Base-by-base conservation (phyloP, 1,140 invertebrate species). In the Sesamia nonagrioides region DNA sequence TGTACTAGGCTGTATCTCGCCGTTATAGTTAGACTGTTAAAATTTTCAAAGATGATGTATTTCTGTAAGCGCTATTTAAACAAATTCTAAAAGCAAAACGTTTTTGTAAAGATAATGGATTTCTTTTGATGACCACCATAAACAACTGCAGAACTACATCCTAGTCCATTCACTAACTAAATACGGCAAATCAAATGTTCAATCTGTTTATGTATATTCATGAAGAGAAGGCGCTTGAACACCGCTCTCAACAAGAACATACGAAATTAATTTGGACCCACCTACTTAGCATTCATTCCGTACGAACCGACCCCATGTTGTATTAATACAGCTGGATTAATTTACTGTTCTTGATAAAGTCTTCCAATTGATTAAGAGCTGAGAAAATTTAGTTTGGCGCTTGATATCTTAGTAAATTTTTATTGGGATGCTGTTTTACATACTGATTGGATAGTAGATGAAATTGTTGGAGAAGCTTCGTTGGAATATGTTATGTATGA, bases 231-330 rank as follows among this genome's bases (percentile, higher is more conserved):
- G 18, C 52, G 27, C 18, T 33, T 45, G 35, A 58, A 45, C 72
- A 17, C 27, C 45, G 72, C 56, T 79, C 78, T 76, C 78, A 78
- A 82, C 82, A 80, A 79, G 82, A 78, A 66, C 56, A 54, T 54
- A 68, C 48, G 77, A 81, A 84, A 82, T 85, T 85, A 85, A 86
- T 85, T 83, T 83, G 72, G 72, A 61, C 75, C 77, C 61, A 48
- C 48, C 82, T 84, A 82, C 82, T 86, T 85, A 81, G 72, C 81
- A 86, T 88, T 84, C 86, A 84, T 84, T 84, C 78, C 60, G 73
- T 63, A 42, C 79, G 45, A 50, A 73, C 72, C 50, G 50, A 69
- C 77, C 80, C 82, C 69, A 72, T 80, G 77, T 82, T 76, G 82
- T 72, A 79, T 82, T 84, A 84, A 85, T 83, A 69, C 77, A 68